A percentile compares a stretch with the other conserved stretches of the same genome.
Evolutionary conservation across 2,888 invertebrate genomes (phyloP).

Genomic region (Stratiomys singularior): DNA sequence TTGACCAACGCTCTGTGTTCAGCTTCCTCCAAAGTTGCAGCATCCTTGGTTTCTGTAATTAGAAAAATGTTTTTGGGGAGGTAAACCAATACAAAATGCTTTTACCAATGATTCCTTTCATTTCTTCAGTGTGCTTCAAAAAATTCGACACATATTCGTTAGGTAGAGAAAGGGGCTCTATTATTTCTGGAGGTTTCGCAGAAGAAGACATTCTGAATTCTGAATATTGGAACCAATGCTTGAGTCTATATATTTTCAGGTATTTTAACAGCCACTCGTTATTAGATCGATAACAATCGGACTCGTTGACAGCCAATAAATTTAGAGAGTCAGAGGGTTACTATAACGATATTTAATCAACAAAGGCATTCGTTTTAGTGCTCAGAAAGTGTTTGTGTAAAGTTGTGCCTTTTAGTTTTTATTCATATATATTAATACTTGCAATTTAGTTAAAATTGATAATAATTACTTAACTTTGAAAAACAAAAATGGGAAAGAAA

Average conservation of each 20-base stretch:
- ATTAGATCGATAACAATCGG: not conserved
- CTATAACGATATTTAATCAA: not conserved
- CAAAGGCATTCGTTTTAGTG: no score
- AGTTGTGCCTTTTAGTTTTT: not conserved
- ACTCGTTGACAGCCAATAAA: not conserved
- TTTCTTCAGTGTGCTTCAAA: not conserved
- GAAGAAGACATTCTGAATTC: not conserved
- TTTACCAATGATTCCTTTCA: not conserved
- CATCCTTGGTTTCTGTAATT: not conserved
- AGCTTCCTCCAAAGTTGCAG: constrained; percentile 40
- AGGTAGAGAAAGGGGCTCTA: not conserved
- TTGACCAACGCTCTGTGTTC: constrained; percentile 55
- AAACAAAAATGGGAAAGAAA: constrained; percentile 68
- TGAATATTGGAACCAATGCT: not conserved
- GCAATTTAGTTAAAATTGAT: not conserved
- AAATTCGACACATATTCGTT: not conserved
- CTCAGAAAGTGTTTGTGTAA: no score
- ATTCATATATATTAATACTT: no score
- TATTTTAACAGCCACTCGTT: not conserved
- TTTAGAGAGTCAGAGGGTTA: not conserved
- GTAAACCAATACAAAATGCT: no score
- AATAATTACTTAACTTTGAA: constrained; percentile 1
- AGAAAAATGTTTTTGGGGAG: not conserved
- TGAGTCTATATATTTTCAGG: not conserved
- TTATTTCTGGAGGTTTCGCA: not conserved